Conservation (phyloP, 1,140 invertebrate species). For the Musca vetustissima region DNA sequence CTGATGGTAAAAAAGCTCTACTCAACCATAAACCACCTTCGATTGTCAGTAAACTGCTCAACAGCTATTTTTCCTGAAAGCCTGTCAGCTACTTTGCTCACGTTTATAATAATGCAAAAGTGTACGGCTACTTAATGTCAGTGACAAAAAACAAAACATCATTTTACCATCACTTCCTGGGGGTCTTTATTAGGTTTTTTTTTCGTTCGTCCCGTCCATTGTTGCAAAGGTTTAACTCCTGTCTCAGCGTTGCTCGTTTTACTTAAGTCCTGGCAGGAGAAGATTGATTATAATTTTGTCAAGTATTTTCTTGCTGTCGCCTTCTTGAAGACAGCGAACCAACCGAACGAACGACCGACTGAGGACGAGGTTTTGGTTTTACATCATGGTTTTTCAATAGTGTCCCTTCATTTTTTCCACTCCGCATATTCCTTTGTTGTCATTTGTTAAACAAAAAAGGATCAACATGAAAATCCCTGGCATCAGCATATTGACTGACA, state of each 20-base stretch:
- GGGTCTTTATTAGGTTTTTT: neutral
- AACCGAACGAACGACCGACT: neutral
- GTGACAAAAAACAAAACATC: constrained; percentile 22
- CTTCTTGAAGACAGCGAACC: neutral
- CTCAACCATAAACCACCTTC: constrained; percentile 2
- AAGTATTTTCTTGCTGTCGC: neutral
- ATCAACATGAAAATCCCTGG: constrained; percentile 21
- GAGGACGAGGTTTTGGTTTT: constrained; percentile 14
- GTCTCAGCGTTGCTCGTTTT: neutral
- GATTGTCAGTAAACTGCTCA: neutral
- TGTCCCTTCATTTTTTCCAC: too few relatives aligned
- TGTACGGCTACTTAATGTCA: constrained; percentile 16
- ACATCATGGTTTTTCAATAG: too few relatives aligned
- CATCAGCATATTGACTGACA: constrained; percentile 30
- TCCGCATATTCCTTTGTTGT: too few relatives aligned
- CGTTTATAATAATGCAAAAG: neutral
- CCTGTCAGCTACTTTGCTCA: neutral
- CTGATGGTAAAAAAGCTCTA: too few relatives aligned
- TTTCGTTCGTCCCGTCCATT: too few relatives aligned
- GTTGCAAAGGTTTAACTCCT: neutral
- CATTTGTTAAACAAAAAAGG: constrained; percentile 8
- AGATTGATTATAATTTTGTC: constrained; percentile 20
- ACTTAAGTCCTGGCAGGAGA: neutral
- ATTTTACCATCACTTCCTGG: constrained; percentile 14
- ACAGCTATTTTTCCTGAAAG: neutral